Evolutionary conservation across 1,140 invertebrate genomes (phyloP).

Genomic region (fruit fly (Drosophila melanogaster)): Release_6_plus_ISO1_MT NT_033779.5:9714501-9715000

Average conservation of each 20-base stretch:
- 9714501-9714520: slow-evolving; percentile 48
- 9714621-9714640: slow-evolving; percentile 55
- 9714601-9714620: slow-evolving; percentile 49
- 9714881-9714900: slow-evolving; percentile 19
- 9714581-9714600: slow-evolving; percentile 48
- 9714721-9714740: slow-evolving; percentile 73
- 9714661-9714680: slow-evolving; percentile 47
- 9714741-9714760: slow-evolving; percentile 58
- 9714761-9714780: slow-evolving; percentile 64
- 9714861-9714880: slow-evolving; percentile 26
- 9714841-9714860: slow-evolving; percentile 30
- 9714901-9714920: slow-evolving; percentile 24
- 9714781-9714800: slow-evolving; percentile 49
- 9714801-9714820: slow-evolving; percentile 50
- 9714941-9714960: too few species aligned
- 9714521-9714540: slow-evolving; percentile 52
- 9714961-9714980: neutral
- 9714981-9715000: neutral
- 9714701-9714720: slow-evolving; percentile 59
- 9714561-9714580: slow-evolving; percentile 64
- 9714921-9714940: neutral
- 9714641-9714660: slow-evolving; percentile 80
- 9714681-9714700: slow-evolving; percentile 39
- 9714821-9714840: slow-evolving; percentile 46
- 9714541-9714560: slow-evolving; percentile 45